Evolutionary conservation across 2,797 vertebrate genomes (phyloP).

Genomic region (Allobates femoralis): DNA sequence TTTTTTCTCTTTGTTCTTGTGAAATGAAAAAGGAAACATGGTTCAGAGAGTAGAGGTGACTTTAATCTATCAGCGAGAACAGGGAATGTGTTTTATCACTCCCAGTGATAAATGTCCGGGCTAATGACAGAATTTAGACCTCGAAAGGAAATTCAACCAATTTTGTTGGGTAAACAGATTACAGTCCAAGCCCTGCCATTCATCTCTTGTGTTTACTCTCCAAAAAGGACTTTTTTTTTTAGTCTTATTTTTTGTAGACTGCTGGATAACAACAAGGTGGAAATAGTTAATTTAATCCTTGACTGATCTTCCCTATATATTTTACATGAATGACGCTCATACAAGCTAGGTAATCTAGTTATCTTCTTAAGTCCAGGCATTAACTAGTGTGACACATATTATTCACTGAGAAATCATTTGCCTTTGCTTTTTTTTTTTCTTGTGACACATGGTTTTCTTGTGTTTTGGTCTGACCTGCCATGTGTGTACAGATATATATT

Average conservation of each 20-base stretch:
- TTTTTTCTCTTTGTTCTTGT: conserved; percentile 68
- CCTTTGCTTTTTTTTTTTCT: conserved; percentile 3
- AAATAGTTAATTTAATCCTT: conserved; percentile 18
- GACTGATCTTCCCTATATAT: conserved; percentile 8
- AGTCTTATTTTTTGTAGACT: conserved; percentile 27
- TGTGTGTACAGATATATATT: conserved; percentile 33
- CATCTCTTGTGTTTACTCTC: conserved; percentile 61
- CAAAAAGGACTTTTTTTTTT: conserved; percentile 45
- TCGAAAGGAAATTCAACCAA: conserved; percentile 65
- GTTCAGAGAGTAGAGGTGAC: conserved; percentile 69
- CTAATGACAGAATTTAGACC: conserved; percentile 67
- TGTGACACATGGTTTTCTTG: background rate
- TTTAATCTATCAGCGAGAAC: conserved; percentile 66
- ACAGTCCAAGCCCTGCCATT: conserved; percentile 48
- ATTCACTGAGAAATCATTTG: background rate
- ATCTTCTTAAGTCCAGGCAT: background rate
- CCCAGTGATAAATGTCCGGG: conserved; percentile 64
- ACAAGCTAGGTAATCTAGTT: background rate
- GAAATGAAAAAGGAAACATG: conserved; percentile 63
- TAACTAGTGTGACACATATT: background rate
- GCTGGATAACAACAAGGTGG: background rate
- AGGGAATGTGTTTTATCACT: conserved; percentile 66
- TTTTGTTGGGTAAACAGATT: conserved; percentile 64
- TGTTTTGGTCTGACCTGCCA: conserved; percentile 20
- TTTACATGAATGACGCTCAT: background rate